Evolutionary conservation across 2,888 invertebrate species (phyloP), one percentile per base, ranked within the genome.

Genomic region (Hypomecis punctinalis): DNA sequence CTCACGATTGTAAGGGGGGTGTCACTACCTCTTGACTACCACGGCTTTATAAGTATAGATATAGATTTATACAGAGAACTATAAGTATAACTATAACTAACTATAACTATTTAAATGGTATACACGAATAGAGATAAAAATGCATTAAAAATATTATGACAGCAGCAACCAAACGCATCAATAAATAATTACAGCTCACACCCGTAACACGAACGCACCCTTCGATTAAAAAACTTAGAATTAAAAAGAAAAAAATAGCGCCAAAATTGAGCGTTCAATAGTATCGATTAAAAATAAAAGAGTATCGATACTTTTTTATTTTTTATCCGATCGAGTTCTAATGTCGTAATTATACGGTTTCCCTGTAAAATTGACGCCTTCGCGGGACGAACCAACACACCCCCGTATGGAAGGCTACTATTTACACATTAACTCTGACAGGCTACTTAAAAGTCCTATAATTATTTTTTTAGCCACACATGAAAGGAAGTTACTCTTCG

Each of bases 371-470:
- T 90, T 91, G 88, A 90, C 91, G 89, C 91, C 90, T 88, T 80
- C 75, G 77, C 61, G 61, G 67, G 66, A 62, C 64, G 68, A 56
- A 35, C 83, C 76, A 82, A 70, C 76, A 72, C 69, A 70, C 68
- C 71, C 63, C 63, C 61, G 33, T 47, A 55, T 66, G 76, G 72
- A 83, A 86, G 82, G 84, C 90, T 89, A 86, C 90, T 90, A 93
- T 93, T 92, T 92, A 90, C 86, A 86, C 91, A 92, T 93, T 92
- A 93, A 78, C 71, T 90, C 82, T 91, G 92, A 91, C 92, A 90
- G 90, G 80, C 88, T 88, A 85, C 87, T 90, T 90, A 89, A 82
- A 83, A 85, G 79, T 84, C 82, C 81, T 88, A 84, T 91, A 89
- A 92, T 92, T 91, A 91, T 88, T 85, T 87, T 83, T 85, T 76